phyloP scores from a whole-genome alignment of 2,113 vertebrate genomes.

The Nothocercus julius region DNA sequence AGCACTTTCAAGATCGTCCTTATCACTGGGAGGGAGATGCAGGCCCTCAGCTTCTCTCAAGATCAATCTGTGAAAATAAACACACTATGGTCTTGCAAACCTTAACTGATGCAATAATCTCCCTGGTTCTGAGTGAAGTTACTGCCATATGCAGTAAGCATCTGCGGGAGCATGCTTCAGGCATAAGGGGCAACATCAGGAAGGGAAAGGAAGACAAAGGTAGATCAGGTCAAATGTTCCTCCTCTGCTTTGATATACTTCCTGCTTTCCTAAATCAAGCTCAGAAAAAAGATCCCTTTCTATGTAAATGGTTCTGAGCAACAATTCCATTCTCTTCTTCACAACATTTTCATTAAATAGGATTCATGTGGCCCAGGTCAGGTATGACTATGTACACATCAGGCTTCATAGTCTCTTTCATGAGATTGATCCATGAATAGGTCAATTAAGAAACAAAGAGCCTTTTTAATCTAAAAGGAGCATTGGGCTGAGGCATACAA shows the following conservation, averaged over 20 bases:
- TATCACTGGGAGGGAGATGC: neutral
- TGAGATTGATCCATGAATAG: neutral
- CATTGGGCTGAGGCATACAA: neutral
- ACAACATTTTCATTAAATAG: neutral
- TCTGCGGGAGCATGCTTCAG: neutral
- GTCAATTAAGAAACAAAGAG: conserved; percentile 25
- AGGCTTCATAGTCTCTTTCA: neutral
- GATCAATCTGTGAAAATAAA: conserved; percentile 18
- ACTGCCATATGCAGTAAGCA: neutral
- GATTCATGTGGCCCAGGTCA: neutral
- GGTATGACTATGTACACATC: neutral
- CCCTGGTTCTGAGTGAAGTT: neutral
- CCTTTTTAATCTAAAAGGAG: neutral
- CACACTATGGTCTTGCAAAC: neutral
- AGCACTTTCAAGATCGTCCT: neutral
- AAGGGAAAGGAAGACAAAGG: neutral
- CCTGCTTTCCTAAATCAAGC: neutral
- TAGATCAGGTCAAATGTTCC: neutral
- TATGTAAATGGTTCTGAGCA: neutral
- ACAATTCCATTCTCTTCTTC: neutral
- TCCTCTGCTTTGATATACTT: neutral
- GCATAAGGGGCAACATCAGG: neutral
- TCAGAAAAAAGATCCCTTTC: neutral
- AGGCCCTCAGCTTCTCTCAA: neutral
- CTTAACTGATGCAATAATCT: neutral